Base-by-base conservation (phyloP, 2,888 invertebrate species). In the Brachypalpus laphriformis region DNA sequence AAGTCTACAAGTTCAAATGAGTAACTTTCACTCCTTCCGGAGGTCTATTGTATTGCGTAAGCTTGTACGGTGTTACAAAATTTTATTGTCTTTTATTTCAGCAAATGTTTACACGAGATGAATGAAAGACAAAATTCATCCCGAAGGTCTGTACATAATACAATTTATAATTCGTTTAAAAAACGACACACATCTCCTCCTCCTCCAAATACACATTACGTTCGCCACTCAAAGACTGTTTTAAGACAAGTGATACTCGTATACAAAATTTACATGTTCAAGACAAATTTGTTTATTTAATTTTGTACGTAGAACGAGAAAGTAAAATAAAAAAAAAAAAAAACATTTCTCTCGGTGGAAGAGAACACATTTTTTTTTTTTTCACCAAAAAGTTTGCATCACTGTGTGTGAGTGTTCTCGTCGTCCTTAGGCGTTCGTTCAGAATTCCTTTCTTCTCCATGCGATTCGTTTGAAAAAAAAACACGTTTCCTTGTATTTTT, bases 211-310 rank as follows among this genome's bases (percentile, higher is more conserved):
- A 11, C 20, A 22, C 18, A 8, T 22, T n/a, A 9, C n/a, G 18
- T 20, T 57, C 37, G n/a, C 18, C 20, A n/a, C 63, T 37, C 22
- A n/a, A 9, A 14, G 34, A 34, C 34, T 49, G 31, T 37, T 22
- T 51, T 34, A 37, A 8, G 11, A 51, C 20, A 31, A 25, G 22
- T 7, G 22, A 8, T 16, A n/a, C n/a, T n/a, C n/a, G n/a, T n/a
- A 8, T 16, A 14, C 1, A 16, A 25, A 28, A 25, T 9, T 51
- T 28, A 11, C 54, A 45, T 31, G 20, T 14, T 57, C 57, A 57
- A 57, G 47, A 31, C 34, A 25, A 47, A 47, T 45, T 16, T 49
- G 37, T 49, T 71, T 71, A 59, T 37, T 71, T 57, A 59, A 31
- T 59, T 47, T 71, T 34, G 1, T 47, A 3, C n/a, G 20, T 45